phyloP scores from a whole-genome alignment of 1,140 invertebrate genomes.

The Lepidurus couesii region DNA sequence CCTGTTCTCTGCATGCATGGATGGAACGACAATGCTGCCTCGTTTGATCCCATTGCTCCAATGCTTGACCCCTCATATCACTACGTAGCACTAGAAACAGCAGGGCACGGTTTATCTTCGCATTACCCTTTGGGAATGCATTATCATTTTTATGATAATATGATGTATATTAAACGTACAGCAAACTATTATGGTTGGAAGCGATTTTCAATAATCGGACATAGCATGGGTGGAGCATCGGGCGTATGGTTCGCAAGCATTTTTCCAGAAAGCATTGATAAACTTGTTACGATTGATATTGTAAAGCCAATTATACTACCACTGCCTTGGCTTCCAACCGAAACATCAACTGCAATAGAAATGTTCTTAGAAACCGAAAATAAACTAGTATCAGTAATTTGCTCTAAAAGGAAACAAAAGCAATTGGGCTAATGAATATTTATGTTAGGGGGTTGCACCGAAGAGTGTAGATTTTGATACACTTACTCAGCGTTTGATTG shows the following conservation, averaged over 20 bases:
- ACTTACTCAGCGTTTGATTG: constrained; percentile 38
- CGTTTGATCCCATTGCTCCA: constrained; percentile 44
- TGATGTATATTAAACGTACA: constrained; percentile 41
- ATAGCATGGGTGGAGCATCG: constrained; percentile 45
- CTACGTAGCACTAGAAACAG: constrained; percentile 40
- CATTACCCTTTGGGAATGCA: constrained; percentile 39
- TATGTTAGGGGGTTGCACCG: background rate
- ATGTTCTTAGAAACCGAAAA: constrained; percentile 37
- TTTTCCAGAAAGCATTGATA: constrained; percentile 42
- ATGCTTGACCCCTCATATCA: constrained; percentile 36
- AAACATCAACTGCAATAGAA: constrained; percentile 30
- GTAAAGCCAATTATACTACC: constrained; percentile 37
- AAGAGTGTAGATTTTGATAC: constrained; percentile 37
- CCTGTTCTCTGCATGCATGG: constrained; percentile 67
- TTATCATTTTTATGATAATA: constrained; percentile 39
- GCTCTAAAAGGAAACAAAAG: constrained; percentile 21
- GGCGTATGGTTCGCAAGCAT: constrained; percentile 41
- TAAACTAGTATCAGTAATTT: constrained; percentile 34
- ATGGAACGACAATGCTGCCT: constrained; percentile 54
- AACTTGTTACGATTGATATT: constrained; percentile 41
- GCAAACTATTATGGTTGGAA: constrained; percentile 43
- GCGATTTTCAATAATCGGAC: constrained; percentile 44
- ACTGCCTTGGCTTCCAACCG: background rate
- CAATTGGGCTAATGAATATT: constrained; percentile 34
- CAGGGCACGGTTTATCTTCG: constrained; percentile 45